Conservation (phyloP, 2,888 invertebrate species). For the Mythimna pallens region DNA sequence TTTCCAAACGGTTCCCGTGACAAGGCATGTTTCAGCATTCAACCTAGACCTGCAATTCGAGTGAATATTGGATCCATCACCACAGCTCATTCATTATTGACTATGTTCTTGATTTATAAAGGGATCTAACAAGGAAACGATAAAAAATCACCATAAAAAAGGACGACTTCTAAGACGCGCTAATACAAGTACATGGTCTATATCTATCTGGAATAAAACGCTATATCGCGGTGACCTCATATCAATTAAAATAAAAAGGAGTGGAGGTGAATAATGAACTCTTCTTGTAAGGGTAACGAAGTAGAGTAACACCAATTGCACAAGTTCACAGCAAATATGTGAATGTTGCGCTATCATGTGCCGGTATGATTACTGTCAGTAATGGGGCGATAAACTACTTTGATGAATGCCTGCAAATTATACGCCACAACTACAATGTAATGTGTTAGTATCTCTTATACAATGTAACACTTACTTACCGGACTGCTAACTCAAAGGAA, state of each 20-base stretch:
- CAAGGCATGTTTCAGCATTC: not conserved
- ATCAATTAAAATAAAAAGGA: not conserved
- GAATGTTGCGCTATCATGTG: constrained; percentile 7
- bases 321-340: constrained; percentile 3
- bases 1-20: constrained; percentile 7
- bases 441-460: not conserved
- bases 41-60: not conserved
- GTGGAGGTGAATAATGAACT: not conserved
- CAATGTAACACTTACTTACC: not conserved
- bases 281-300: not conserved
- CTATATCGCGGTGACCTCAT: not conserved
- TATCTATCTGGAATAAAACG: not conserved
- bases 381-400: constrained; percentile 25
- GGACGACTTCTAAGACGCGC: too few relatives aligned
- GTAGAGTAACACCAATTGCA: not conserved
- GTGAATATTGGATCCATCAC: not conserved
- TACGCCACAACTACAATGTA: constrained; percentile 18
- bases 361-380: constrained; percentile 11
- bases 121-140: too few relatives aligned
- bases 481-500: not conserved
- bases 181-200: not conserved
- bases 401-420: constrained; percentile 49
- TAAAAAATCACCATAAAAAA: not conserved
- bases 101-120: not conserved
- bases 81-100: not conserved